phyloP scores from a whole-genome alignment of 2,888 invertebrate genomes.

The Hypomecis punctinalis region DNA sequence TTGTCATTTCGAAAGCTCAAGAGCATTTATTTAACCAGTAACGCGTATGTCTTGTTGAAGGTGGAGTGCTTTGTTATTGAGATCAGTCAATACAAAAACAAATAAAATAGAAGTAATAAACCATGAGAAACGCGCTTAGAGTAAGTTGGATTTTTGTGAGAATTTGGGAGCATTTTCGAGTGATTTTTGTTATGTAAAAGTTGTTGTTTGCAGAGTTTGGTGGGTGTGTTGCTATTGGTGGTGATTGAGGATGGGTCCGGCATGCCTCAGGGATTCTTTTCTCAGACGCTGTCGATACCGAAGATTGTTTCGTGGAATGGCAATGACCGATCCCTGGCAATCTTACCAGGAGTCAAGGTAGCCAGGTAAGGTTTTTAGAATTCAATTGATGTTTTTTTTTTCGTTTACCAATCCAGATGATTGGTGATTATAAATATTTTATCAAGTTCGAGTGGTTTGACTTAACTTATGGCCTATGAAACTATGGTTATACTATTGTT shows the following conservation, averaged over 20 bases:
- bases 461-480: too few relatives aligned
- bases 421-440: too few relatives aligned
- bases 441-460: too few relatives aligned
- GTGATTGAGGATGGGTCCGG: neutral
- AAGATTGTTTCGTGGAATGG: slow-evolving; percentile 14
- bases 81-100: neutral
- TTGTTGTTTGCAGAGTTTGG: slow-evolving; percentile 12
- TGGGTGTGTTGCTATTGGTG: slow-evolving; percentile 1
- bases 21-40: neutral
- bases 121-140: slow-evolving; percentile 10
- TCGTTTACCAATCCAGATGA: too few relatives aligned
- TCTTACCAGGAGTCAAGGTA: slow-evolving; percentile 14
- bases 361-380: slow-evolving; percentile 16
- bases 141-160: slow-evolving; percentile 17
- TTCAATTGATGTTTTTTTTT: neutral
- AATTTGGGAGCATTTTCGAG: neutral
- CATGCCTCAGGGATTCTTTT: slow-evolving; percentile 29
- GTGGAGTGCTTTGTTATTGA: slow-evolving; percentile 14
- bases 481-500: too few relatives aligned
- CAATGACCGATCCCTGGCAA: slow-evolving; percentile 7
- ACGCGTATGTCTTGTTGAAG: neutral
- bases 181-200: neutral
- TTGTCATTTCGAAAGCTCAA: slow-evolving; percentile 6
- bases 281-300: slow-evolving; percentile 15
- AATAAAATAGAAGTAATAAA: slow-evolving; percentile 4